Percentiles rank a stretch among this genome's conserved stretches.
These are phyloP conservation scores for Luffia ferchaultella DNA, from an alignment of 2,888 invertebrate genomes.

Conservation along the genomic window DNA sequence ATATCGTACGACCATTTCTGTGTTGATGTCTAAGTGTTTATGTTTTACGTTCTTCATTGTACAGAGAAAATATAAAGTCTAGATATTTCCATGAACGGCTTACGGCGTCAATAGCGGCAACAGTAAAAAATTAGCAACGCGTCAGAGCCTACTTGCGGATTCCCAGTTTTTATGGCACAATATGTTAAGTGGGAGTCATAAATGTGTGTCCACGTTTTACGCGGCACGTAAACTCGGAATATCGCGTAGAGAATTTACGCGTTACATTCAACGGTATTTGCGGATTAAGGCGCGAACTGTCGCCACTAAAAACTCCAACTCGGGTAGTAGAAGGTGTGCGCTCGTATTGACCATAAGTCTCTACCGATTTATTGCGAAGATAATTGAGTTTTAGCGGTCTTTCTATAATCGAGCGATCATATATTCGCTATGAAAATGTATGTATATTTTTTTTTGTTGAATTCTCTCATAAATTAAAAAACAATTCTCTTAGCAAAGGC, in stretches of 20 bases:
- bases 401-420: too few relatives aligned
- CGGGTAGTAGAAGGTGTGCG: slow-evolving; percentile 5
- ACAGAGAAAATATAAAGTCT: too few relatives aligned
- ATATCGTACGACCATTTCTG: too few relatives aligned
- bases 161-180: slow-evolving; percentile 42
- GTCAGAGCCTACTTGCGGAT: slow-evolving; percentile 17
- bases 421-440: too few relatives aligned
- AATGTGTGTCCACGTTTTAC: slow-evolving; percentile 50
- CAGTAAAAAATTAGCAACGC: not conserved
- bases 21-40: too few relatives aligned
- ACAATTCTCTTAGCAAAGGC: too few relatives aligned
- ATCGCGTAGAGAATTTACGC: not conserved
- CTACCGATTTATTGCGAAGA: too few relatives aligned
- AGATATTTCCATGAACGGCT: too few relatives aligned
- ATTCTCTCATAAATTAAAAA: too few relatives aligned
- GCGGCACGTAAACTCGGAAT: slow-evolving; percentile 36
- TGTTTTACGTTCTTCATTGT: too few relatives aligned
- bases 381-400: too few relatives aligned
- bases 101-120: not conserved
- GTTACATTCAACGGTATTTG: slow-evolving; percentile 14
- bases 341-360: not conserved
- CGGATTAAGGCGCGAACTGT: slow-evolving; percentile 35
- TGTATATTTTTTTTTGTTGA: too few relatives aligned
- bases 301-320: slow-evolving; percentile 33
- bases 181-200: slow-evolving; percentile 56